Conservation (phyloP, 2,797 vertebrate species). For the Sternotherus odoratus region DNA sequence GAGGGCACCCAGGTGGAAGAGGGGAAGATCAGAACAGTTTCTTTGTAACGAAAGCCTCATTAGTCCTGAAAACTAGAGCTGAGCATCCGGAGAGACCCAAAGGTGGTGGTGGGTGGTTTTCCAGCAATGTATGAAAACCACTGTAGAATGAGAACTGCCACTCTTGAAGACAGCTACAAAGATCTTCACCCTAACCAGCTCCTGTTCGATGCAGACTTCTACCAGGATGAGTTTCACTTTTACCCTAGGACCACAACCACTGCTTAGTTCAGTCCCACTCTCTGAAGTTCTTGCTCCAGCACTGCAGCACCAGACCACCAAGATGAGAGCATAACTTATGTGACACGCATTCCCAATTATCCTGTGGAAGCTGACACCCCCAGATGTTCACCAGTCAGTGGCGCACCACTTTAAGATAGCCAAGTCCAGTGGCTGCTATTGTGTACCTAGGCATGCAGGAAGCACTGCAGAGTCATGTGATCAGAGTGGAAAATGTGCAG, state of each 20-base stretch:
- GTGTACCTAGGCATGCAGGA: not conserved
- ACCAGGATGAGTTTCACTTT: not conserved
- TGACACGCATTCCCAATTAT: not conserved
- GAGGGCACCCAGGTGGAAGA: not conserved
- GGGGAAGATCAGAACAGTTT: not conserved
- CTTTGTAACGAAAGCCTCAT: not conserved
- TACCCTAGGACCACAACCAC: not conserved
- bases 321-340: not conserved
- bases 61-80: not conserved
- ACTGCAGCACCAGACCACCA: not conserved
- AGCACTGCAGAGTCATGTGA: not conserved
- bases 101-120: not conserved
- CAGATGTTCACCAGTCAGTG: not conserved
- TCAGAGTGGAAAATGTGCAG: not conserved
- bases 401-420: not conserved
- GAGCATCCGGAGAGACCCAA: not conserved
- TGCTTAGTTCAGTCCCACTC: not conserved
- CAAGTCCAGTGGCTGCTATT: rapidly evolving
- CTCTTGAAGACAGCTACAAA: not conserved
- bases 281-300: not conserved
- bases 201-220: not conserved
- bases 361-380: not conserved
- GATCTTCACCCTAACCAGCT: not conserved
- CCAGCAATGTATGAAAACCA: not conserved
- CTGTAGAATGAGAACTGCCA: not conserved